Conservation (phyloP, 1,140 invertebrate species). For the Bathynomus jamesi region DNA sequence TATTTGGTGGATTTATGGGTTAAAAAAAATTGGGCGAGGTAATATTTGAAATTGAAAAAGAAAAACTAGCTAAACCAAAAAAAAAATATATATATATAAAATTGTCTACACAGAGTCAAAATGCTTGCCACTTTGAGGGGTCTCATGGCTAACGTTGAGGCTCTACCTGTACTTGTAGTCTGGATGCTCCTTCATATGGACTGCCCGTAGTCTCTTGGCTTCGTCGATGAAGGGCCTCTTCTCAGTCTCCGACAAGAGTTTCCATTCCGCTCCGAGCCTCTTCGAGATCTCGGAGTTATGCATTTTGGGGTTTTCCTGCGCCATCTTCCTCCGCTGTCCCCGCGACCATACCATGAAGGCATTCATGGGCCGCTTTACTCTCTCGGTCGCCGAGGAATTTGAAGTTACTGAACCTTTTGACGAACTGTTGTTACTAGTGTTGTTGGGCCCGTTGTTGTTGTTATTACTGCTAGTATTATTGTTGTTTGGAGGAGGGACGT, state of each 20-base stretch:
- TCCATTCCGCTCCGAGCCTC: constrained; percentile 92
- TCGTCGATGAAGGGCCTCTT: constrained; percentile 99
- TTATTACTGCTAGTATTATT: constrained; percentile 35
- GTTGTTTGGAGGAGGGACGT: constrained; percentile 34
- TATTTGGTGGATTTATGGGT: too few species aligned
- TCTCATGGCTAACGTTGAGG: constrained; percentile 40
- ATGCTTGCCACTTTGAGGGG: constrained; percentile 36
- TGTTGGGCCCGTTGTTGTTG: constrained; percentile 37
- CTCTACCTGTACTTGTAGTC: constrained; percentile 61
- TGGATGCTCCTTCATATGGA: constrained; percentile 62
- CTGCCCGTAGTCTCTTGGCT: constrained; percentile 70
- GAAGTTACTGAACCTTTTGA: constrained; percentile 21
- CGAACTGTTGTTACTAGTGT: constrained; percentile 31
- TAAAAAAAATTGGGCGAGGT: too few species aligned
- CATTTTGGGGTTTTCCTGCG: constrained; percentile 98
- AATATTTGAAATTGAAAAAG: background rate
- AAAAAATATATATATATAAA: constrained; percentile 42
- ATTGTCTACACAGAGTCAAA: constrained; percentile 6
- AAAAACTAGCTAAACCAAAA: constrained; percentile 11
- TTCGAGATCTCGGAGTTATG: constrained; percentile 93
- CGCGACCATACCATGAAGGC: constrained; percentile 68
- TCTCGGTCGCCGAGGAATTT: constrained; percentile 39
- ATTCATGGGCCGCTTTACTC: constrained; percentile 60
- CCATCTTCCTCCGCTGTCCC: constrained; percentile 95
- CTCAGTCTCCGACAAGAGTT: constrained; percentile 87